Evolutionary conservation across 2,797 vertebrate species (phyloP).

Genomic region (Trachops cirrhosus): DNA sequence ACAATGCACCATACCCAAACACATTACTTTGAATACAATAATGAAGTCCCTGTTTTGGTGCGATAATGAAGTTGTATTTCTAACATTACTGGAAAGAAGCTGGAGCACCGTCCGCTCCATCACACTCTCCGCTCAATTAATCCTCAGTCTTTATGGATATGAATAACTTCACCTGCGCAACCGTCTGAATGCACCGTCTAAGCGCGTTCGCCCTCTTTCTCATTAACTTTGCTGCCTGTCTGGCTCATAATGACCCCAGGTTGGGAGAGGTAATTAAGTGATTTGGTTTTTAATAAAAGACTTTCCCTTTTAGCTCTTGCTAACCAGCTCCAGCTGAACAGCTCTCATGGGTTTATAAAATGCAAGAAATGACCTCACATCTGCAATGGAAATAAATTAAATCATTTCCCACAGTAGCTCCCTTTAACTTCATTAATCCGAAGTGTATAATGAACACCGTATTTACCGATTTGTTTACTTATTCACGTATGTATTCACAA

Average conservation of each 20-base stretch:
- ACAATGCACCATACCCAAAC: not conserved
- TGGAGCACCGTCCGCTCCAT: not conserved
- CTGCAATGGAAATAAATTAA: constrained; percentile 34
- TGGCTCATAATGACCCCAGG: constrained; percentile 19
- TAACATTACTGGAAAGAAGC: not conserved
- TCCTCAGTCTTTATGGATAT: not conserved
- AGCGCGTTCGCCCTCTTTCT: constrained; percentile 5
- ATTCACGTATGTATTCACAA: not conserved
- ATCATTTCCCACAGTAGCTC: not conserved
- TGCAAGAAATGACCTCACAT: not conserved
- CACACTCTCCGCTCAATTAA: not conserved
- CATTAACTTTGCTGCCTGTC: constrained; percentile 48
- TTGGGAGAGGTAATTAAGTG: constrained; percentile 50
- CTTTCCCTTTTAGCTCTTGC: not conserved
- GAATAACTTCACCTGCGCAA: not conserved
- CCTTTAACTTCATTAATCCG: not conserved
- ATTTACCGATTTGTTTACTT: not conserved
- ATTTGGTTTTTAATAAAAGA: constrained; percentile 63
- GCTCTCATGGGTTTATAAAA: not conserved
- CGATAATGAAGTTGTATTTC: not conserved
- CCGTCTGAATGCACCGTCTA: not conserved
- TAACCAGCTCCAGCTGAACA: constrained; percentile 32
- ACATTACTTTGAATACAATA: not conserved
- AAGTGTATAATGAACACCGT: not conserved
- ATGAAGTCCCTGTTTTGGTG: not conserved